phyloP scores from a whole-genome alignment of 2,113 vertebrate species.

The Sorex araneus region DNA sequence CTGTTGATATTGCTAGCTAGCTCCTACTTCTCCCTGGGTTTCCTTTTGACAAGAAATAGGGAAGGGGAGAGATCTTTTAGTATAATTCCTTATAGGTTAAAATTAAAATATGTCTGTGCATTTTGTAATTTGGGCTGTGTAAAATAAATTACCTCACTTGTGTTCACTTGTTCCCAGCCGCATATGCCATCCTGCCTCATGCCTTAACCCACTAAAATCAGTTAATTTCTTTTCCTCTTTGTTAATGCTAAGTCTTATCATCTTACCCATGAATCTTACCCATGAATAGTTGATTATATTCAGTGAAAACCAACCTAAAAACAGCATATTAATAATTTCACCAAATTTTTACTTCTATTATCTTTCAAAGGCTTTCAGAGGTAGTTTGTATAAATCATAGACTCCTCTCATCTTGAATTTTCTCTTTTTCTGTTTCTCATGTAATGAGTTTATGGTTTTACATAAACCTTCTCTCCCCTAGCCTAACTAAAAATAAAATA shows the following conservation, averaged over 20 bases:
- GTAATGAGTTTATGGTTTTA: constrained; percentile 43
- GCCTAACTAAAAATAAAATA: constrained; percentile 17
- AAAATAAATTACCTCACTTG: constrained; percentile 17
- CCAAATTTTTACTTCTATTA: background rate
- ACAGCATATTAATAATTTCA: constrained; percentile 40
- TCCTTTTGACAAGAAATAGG: constrained; percentile 14
- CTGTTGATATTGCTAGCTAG: background rate
- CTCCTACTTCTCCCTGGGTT: constrained; percentile 8
- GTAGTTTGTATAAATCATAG: background rate
- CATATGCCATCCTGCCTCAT: background rate
- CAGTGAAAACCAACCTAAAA: constrained; percentile 23
- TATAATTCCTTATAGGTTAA: constrained; percentile 50
- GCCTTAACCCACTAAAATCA: constrained; percentile 28
- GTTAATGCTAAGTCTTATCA: constrained; percentile 43
- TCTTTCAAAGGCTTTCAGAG: constrained; percentile 18
- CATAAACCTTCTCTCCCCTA: constrained; percentile 33
- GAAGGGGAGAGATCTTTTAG: background rate
- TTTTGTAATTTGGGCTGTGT: background rate
- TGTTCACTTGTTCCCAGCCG: background rate
- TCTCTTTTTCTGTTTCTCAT: constrained; percentile 10
- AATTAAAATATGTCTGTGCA: background rate
- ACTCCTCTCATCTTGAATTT: constrained; percentile 28
- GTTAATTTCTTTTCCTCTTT: constrained; percentile 44
- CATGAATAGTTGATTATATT: constrained; percentile 11
- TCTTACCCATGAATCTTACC: constrained; percentile 26